Percentiles rank a stretch among this genome's conserved stretches.
phyloP scores from a whole-genome alignment of 2,113 vertebrate genomes.

The Sciurus niger region DNA sequence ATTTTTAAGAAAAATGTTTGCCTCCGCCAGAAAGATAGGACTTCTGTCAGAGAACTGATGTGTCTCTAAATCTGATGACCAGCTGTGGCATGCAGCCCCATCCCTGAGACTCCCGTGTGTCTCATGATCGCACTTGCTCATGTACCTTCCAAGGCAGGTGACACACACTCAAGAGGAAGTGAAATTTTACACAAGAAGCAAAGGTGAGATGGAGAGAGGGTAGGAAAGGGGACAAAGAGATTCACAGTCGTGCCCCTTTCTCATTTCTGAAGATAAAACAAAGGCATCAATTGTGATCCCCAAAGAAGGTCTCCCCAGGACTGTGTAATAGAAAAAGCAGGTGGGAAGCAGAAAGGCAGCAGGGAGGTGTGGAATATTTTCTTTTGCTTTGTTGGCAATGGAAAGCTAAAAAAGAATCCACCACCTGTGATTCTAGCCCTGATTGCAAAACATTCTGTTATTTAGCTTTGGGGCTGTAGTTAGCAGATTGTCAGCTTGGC shows the following conservation, averaged over 20 bases:
- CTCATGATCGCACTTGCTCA: background rate
- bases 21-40: background rate
- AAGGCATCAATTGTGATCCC: background rate
- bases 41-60: background rate
- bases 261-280: background rate
- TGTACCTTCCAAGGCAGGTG: background rate
- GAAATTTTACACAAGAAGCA: background rate
- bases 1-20: background rate
- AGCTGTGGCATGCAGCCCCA: too few relatives aligned
- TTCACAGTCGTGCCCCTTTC: background rate
- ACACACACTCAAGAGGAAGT: background rate
- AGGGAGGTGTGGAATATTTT: background rate
- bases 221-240: background rate
- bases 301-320: background rate
- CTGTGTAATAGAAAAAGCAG: background rate
- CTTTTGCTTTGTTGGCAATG: slow-evolving; percentile 47
- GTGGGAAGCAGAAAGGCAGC: background rate
- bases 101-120: background rate
- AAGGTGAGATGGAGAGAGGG: background rate
- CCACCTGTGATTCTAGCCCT: slow-evolving; percentile 62
- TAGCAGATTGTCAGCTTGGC: slow-evolving; percentile 76
- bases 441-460: slow-evolving; percentile 73
- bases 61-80: background rate
- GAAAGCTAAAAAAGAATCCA: slow-evolving; percentile 51
- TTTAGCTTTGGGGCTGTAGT: slow-evolving; percentile 64